Conservation (phyloP, 1,140 invertebrate species). For the Temnothorax longispinosus region DNA sequence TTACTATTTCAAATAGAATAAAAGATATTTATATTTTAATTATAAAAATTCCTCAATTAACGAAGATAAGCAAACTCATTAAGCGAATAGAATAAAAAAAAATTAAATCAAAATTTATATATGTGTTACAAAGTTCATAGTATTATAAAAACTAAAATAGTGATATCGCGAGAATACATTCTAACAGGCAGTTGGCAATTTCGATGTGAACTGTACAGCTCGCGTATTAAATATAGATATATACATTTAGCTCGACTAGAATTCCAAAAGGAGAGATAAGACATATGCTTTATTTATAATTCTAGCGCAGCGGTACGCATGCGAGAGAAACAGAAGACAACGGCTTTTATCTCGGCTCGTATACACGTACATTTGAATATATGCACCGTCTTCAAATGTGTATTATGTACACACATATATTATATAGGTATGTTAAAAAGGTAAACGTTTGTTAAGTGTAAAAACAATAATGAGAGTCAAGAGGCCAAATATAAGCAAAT, state of each 20-base stretch:
- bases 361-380: neutral
- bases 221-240: constrained; percentile 76
- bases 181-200: neutral
- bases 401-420: too few species aligned
- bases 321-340: neutral
- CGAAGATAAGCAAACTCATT: neutral
- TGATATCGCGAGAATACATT: neutral
- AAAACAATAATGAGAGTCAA: too few species aligned
- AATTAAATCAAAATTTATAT: neutral
- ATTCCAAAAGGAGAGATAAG: constrained; percentile 81
- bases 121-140: neutral
- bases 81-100: neutral
- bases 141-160: neutral
- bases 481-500: too few species aligned
- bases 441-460: too few species aligned
- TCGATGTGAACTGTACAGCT: constrained; percentile 29
- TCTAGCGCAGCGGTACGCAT: neutral
- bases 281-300: constrained; percentile 80
- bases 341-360: constrained; percentile 19
- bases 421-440: too few species aligned
- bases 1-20: neutral
- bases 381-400: neutral
- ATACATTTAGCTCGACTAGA: constrained; percentile 79
- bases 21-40: neutral
- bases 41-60: neutral